Evolutionary conservation across 1,140 invertebrate species (phyloP), one percentile per base, ranked within the genome.

Genomic region (Caenorhabditis brenneri): DNA sequence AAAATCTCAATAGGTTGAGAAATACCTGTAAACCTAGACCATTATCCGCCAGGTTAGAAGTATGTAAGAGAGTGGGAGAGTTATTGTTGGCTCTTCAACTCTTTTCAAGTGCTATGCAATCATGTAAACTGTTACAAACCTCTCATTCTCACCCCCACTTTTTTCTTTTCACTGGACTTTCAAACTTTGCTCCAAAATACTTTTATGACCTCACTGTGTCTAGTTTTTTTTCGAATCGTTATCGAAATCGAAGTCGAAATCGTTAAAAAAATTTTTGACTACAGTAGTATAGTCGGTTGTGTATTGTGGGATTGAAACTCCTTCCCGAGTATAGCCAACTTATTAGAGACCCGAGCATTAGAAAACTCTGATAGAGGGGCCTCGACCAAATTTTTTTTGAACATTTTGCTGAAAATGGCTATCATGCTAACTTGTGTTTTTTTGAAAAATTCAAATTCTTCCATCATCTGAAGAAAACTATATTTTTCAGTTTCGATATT

Each of bases 101-200:
- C 19, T 74, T 74, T 46, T 74, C 65, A 74, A 74, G 65, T 74
- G 65, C 65, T 74, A 42, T 42, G 65, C 65, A 74, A 74, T 74
- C 65, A 42, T 74, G 65, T 74, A 74, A 74, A 74, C 65, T 74
- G 65, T 74, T 74, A 74, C 65, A 74, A 74, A 74, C 65, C 65
- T 33, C 33, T n/a, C 60, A 65, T 65, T 65, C 60, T 65, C 60
- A 65, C 65, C 65, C 65, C 36, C 36, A 22, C 12, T 74, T 74
- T 10, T 24, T 36, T 22, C 12, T n/a, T 12, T 42, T 42, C n/a
- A n/a, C 65, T 74, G 65, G 65, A 74, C 33, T 39, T 74, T 74
- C 65, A 74, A 74, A 74, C 33, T 74, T 74, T 74, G 65, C 65
- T 74, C 65, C n/a, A n/a, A 46, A 74, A 24, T 10, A 19, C 1